Base-by-base conservation (phyloP, 23 tunicate species). In the Oikopleura dioica region DNA sequence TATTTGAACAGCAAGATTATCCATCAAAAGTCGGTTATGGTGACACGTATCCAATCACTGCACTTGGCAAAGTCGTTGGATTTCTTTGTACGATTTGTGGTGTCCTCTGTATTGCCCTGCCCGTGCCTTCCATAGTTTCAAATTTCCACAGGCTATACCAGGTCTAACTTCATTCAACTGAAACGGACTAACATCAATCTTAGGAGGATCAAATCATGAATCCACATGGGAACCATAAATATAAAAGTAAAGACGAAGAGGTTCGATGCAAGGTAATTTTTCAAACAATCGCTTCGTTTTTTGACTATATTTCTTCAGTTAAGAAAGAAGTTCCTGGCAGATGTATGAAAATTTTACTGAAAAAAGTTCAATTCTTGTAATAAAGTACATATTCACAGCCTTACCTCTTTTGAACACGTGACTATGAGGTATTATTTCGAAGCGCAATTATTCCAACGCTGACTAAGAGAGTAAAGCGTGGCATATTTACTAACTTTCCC, bases 171-270 rank as follows among this genome's bases (percentile, higher is more conserved):
- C 55, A 44, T 44, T 9, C 55, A 9, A 9, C 55, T 44, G 9
- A 9, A 44, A 28, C 72, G 2, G 16, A 16, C 2, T 12, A 63
- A 44, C 9, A 44, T 21, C 9, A 16, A 16, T 21, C 2, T 63
- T 63, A 63, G 72, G 72, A 63, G 26, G 72, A 63, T 63, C 72
- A 63, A 63, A 63, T 63, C 72, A 63, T 63, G 72, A 63, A 63
- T 63, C 72, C 72, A 2, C 72, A 63, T 28, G 72, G 72, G 32
- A 63, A 63, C 72, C 26, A 12, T 28, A 23, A 28, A 2, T 63
- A 63, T 31, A 28, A 63, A 28, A 28, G 26, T 63, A 28, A 63
- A 2, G 33, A 63, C 26, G 72, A 63, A 63, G 72, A 63, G 26
- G 33, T 16, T 12, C 16, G 72, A 63, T 63, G 72, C 72, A 63